phyloP scores from a whole-genome alignment of 2,113 vertebrate genomes.

The Cephalopterus ornatus region DNA sequence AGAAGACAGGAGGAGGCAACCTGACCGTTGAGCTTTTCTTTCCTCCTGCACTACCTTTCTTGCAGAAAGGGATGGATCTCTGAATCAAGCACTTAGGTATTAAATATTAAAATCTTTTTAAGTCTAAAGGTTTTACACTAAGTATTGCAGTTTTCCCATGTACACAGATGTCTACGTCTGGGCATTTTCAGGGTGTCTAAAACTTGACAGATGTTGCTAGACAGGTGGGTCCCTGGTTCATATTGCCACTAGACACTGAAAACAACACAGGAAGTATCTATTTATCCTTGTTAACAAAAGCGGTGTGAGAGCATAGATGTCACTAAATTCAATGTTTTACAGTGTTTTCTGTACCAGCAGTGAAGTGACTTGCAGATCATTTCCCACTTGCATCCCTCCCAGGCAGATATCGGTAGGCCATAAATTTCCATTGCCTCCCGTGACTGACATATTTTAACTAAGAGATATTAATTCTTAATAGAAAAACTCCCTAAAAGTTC shows the following conservation, averaged over 20 bases:
- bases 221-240: rapidly evolving
- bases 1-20: neutral
- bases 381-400: neutral
- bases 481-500: constrained; percentile 53
- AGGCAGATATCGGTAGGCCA: neutral
- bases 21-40: neutral
- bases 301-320: neutral
- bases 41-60: neutral
- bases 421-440: neutral
- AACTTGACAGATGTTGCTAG: neutral
- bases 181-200: neutral
- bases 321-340: neutral
- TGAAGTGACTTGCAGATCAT: neutral
- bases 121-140: neutral
- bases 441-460: neutral
- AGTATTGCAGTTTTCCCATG: neutral
- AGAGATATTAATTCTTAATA: neutral
- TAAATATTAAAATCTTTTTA: neutral
- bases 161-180: neutral
- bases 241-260: neutral
- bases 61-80: neutral
- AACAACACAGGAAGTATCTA: neutral
- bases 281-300: neutral
- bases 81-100: neutral
- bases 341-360: neutral